Base-by-base conservation (phyloP, 2,797 vertebrate genomes). In the Phaenicophaeus curvirostris region DNA sequence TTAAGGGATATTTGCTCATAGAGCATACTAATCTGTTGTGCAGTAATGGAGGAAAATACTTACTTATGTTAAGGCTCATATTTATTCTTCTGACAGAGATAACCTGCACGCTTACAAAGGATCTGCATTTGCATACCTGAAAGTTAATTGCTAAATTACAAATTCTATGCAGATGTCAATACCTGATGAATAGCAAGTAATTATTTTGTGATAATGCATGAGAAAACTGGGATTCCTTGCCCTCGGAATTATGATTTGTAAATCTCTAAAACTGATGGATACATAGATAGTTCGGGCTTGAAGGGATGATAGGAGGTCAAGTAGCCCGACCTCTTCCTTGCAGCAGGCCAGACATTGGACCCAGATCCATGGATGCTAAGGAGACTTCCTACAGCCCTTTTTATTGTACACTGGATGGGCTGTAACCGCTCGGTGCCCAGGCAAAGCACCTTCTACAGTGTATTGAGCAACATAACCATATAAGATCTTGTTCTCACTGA, bases 111-210 rank as follows among this genome's bases (percentile, higher is more conserved):
- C 63, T 79, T 87, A 71, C 2, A 85, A 5, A 5, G 67, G 63
- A 85, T 88, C 88, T 76, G 63, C 73, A 93, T 95, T 94, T 94
- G 88, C 93, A 90, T 91, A 76, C 63, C 88, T 94, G 80, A 53
- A 90, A 81, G 77, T 86, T 95, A 95, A 93, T 91, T 84, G 77
- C 94, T 57, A 86, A 93, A 86, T 95, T 93, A 93, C 59, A 82
- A 90, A 91, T 90, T 95, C 80, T 90, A 0, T 82, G 72, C 83
- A 79, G 85, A 54, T 71, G 27, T 88, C 79, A 76, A 67, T 85
- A 88, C 42, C 83, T 88, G 71, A 95, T 94, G 83, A 95, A 84
- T 66, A 79, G 69, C 77, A 88, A 94, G 71, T 93, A 90, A 94
- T 95, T 90, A 73, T 76, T 30, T 86, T 92, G 69, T 90, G 91